Evolutionary conservation across 2,113 vertebrate genomes (phyloP), one percentile per base, ranked within the genome.

Genomic region (Oenanthe melanoleuca): DNA sequence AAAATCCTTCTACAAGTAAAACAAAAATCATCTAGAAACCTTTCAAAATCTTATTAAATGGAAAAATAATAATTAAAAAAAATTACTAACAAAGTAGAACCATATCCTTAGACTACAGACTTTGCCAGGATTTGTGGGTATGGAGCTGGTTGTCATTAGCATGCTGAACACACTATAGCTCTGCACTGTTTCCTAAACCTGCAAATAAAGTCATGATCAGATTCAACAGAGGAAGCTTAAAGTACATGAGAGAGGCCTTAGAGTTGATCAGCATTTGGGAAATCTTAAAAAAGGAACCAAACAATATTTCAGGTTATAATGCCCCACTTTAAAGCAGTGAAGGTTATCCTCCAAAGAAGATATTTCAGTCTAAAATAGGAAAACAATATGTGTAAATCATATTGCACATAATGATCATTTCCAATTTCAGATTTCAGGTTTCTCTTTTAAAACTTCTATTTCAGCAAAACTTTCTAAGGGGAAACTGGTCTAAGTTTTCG

Each of bases 181-280:
- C 56, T 82, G 47, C 57, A 38, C 20, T 78, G 29, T 80, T 94
- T 85, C 64, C 56, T 88, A 88, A 89, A 86, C 44, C 34, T 74
- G 84, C 50, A 91, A 91, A 89, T 82, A 89, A 95, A 83, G 71
- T 66, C 52, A 86, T 40, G 44, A 94, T 64, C 91, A 80, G 33
- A 86, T 91, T 73, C 56, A 81, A 90, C 24, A 86, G 56, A 80
- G 47, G 52, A 91, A 80, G 40, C 60, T 67, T 64, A 49, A 94
- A 86, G 55, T 80, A 74, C 21, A 4, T 63, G 31, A 88, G 34
- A 80, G 34, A 83, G 60, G 18, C 12, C 34, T 86, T 47, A 49
- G 59, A 77, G 52, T 29, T 89, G 64, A 83, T 67, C 34, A 84
- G 60, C 22, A 21, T 63, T 40, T 83, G 34, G 29, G n/a, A 94